Evolutionary conservation across 2,113 vertebrate genomes (phyloP).

Genomic region (Athene cunicularia): DNA sequence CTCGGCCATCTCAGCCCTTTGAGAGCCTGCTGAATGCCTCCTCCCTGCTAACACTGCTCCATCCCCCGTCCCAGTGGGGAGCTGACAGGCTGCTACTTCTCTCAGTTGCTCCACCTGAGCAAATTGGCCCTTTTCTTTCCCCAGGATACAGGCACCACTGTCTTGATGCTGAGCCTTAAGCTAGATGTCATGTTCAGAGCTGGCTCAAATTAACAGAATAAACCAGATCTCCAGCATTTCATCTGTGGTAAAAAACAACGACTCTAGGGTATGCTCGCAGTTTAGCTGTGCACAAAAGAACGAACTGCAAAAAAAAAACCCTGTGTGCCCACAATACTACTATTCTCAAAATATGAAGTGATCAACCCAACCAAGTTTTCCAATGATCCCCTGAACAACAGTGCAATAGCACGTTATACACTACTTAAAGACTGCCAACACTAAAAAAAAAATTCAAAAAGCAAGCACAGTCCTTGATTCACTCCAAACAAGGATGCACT

Average conservation of each 20-base stretch:
- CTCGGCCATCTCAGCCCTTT: neutral
- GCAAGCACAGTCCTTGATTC: neutral
- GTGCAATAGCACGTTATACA: neutral
- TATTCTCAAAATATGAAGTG: neutral
- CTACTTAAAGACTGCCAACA: neutral
- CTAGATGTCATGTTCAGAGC: neutral
- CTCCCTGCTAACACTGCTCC: neutral
- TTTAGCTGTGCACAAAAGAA: neutral
- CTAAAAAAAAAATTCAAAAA: neutral
- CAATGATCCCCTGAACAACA: neutral
- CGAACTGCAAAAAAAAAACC: accelerated
- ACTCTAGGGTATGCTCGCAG: accelerated
- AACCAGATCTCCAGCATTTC: neutral
- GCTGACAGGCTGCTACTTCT: neutral
- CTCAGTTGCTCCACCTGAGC: neutral
- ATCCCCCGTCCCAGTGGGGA: neutral
- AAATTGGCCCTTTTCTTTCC: neutral
- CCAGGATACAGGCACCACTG: neutral
- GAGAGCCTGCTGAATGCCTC: neutral
- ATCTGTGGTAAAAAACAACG: neutral
- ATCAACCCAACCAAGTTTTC: neutral
- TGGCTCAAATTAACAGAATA: neutral
- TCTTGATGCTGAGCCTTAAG: neutral
- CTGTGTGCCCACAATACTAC: neutral
- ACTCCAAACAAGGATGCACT: neutral